phyloP scores from a whole-genome alignment of 2,797 vertebrate genomes.

The Podargus strigoides region DNA sequence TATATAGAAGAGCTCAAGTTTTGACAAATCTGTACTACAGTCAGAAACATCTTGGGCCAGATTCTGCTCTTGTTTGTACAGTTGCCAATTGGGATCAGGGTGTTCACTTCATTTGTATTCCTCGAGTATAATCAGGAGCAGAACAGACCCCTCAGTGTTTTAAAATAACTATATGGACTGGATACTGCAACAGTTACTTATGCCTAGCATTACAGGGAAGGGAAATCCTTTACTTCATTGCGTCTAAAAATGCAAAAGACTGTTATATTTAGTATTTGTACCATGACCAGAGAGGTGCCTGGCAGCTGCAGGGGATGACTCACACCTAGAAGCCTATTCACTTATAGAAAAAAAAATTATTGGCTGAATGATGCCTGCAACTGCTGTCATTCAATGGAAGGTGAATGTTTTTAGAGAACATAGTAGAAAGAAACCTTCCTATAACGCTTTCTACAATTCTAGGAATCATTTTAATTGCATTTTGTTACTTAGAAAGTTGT shows the following conservation, averaged over 20 bases:
- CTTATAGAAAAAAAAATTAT: neutral
- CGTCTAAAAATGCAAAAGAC: slow-evolving; percentile 18
- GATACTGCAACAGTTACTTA: neutral
- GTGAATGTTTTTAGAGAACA: neutral
- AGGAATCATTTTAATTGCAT: neutral
- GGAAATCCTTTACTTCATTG: slow-evolving; percentile 37
- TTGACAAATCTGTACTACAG: neutral
- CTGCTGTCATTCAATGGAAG: neutral
- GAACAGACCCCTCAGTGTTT: slow-evolving; percentile 40
- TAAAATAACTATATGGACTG: slow-evolving; percentile 35
- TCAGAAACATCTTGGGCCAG: neutral
- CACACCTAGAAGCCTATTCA: neutral
- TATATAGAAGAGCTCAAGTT: slow-evolving; percentile 40
- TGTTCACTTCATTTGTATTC: neutral
- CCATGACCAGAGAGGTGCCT: slow-evolving; percentile 8
- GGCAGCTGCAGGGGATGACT: slow-evolving; percentile 48
- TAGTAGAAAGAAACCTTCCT: neutral
- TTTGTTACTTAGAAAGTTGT: neutral
- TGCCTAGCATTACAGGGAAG: neutral
- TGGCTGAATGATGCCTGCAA: slow-evolving; percentile 11
- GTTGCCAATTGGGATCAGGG: neutral
- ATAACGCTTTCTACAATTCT: neutral
- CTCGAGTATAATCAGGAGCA: slow-evolving; percentile 8
- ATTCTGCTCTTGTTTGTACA: slow-evolving; percentile 30
- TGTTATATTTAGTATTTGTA: slow-evolving; percentile 20